Conservation (phyloP, 2,888 invertebrate species). For the Meghimatium bilineatum region DNA sequence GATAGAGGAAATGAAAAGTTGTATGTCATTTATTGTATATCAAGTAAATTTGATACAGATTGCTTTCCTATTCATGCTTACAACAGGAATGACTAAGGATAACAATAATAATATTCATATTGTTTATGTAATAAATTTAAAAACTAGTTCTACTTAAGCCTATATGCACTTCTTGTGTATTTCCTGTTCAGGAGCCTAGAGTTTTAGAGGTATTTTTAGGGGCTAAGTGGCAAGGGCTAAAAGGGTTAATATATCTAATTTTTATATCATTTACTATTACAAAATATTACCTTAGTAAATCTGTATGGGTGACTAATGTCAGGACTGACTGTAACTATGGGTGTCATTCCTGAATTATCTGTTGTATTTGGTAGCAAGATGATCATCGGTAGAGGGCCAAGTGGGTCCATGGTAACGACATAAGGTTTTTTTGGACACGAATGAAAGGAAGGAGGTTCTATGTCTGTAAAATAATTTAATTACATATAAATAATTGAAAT, state of each 20-base stretch:
- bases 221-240: too few species aligned
- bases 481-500: background rate
- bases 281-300: slow-evolving; percentile 55
- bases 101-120: too few species aligned
- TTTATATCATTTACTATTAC: background rate
- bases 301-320: slow-evolving; percentile 60
- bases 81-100: too few species aligned
- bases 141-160: too few species aligned
- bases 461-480: slow-evolving; percentile 54
- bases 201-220: too few species aligned
- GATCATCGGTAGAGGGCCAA: slow-evolving; percentile 54
- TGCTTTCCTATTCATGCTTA: too few species aligned
- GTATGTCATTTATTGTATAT: too few species aligned
- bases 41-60: too few species aligned
- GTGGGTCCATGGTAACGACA: slow-evolving; percentile 46
- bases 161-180: too few species aligned
- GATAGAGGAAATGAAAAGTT: too few species aligned
- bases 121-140: too few species aligned
- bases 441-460: slow-evolving; percentile 58
- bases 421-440: slow-evolving; percentile 56
- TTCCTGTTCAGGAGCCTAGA: too few species aligned
- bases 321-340: slow-evolving; percentile 52
- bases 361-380: slow-evolving; percentile 58
- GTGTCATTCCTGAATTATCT: slow-evolving; percentile 63
- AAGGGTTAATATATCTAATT: background rate